A percentile compares a stretch with the other conserved stretches of the same genome.
phyloP scores from a whole-genome alignment of 2,797 vertebrate species.

The Labeo calbasu region DNA sequence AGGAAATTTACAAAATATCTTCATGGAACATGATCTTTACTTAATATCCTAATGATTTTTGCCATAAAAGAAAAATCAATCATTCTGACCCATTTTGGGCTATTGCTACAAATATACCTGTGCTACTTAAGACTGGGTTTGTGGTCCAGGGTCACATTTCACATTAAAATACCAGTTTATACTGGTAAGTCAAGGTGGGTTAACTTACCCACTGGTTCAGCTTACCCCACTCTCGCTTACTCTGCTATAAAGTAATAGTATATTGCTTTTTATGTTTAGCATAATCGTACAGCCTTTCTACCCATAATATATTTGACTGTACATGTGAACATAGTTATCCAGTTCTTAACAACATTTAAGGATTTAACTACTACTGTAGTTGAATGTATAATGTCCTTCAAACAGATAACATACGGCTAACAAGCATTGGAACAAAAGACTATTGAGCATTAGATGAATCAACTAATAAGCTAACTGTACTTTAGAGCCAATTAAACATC shows the following conservation, averaged over 20 bases:
- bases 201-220: too few relatives aligned
- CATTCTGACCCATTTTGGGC: too few relatives aligned
- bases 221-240: too few relatives aligned
- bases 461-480: neutral
- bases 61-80: too few relatives aligned
- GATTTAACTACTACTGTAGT: neutral
- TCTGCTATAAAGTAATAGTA: neutral
- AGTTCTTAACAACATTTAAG: neutral
- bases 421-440: slow-evolving; percentile 1
- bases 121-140: too few relatives aligned
- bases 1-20: too few relatives aligned
- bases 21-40: too few relatives aligned
- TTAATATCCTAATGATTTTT: too few relatives aligned
- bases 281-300: neutral
- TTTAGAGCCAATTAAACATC: slow-evolving; percentile 21
- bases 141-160: too few relatives aligned
- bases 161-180: too few relatives aligned
- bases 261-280: neutral
- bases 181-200: too few relatives aligned
- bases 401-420: neutral
- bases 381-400: neutral
- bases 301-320: neutral
- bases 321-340: neutral
- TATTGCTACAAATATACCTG: too few relatives aligned
- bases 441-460: neutral